A percentile compares a stretch with the other conserved stretches of the same genome.
These are phyloP conservation scores for Albula glossodonta DNA, from an alignment of 2,113 vertebrate genomes.

Conservation along the genomic window DNA sequence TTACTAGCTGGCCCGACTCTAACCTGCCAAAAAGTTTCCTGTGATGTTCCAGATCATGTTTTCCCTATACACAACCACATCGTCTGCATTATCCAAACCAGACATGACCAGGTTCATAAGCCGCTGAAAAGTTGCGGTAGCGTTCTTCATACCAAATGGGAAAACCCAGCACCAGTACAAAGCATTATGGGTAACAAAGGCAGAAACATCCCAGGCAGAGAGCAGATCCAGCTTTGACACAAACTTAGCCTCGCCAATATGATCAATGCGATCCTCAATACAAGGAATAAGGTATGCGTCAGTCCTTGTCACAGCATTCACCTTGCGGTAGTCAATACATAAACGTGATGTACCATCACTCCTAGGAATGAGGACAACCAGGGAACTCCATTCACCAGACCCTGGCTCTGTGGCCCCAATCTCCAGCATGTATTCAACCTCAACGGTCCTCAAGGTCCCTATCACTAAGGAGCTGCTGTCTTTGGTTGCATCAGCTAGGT, in stretches of 20 bases:
- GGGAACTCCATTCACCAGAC: neutral
- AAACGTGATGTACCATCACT: neutral
- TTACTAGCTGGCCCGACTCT: too few species aligned
- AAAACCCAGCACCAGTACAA: too few species aligned
- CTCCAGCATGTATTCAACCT: constrained; percentile 11
- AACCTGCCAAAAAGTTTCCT: neutral
- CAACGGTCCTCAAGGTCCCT: constrained; percentile 26
- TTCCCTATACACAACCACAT: neutral
- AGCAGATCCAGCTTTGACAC: neutral
- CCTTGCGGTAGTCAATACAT: neutral
- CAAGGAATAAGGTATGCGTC: neutral
- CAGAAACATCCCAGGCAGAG: too few species aligned
- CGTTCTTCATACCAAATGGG: neutral
- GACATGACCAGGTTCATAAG: neutral
- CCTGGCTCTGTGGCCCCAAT: neutral
- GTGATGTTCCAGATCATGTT: neutral
- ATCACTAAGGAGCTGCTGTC: constrained; percentile 30
- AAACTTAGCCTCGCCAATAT: neutral
- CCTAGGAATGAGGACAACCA: neutral
- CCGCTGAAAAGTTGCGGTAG: neutral
- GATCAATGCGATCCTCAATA: neutral
- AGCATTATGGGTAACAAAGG: neutral
- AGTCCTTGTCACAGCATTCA: neutral
- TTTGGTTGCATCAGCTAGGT: constrained; percentile 31
- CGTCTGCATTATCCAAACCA: neutral